Conservation (phyloP, 1,140 invertebrate species). For the Galleria mellonella region DNA sequence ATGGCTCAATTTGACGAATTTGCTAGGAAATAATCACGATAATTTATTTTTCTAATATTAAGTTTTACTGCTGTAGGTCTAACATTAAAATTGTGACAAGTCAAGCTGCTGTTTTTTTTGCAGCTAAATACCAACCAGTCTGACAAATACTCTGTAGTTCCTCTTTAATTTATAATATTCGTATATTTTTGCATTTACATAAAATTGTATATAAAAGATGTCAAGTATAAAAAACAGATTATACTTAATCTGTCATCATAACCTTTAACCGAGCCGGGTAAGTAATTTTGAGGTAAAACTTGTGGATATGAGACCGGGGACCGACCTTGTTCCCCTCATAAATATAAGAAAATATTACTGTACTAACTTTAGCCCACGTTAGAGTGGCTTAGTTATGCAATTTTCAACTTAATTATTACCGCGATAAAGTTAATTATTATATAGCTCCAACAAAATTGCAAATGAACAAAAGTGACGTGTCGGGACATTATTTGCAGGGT, state of each 20-base stretch:
- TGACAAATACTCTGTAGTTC: too few species aligned
- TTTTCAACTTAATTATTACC: neutral
- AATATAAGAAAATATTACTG: constrained; percentile 7
- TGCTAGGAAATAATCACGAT: too few species aligned
- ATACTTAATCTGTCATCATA: constrained; percentile 1
- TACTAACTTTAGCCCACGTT: neutral
- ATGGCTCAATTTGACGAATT: too few species aligned
- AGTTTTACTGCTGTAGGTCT: too few species aligned
- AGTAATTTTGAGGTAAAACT: constrained; percentile 7
- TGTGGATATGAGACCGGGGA: constrained; percentile 5
- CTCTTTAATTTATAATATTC: too few species aligned
- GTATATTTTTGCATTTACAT: too few species aligned
- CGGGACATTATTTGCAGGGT: neutral
- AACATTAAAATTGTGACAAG: too few species aligned
- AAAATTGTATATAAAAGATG: neutral
- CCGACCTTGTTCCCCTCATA: constrained; percentile 3
- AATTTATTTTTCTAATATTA: too few species aligned
- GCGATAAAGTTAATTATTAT: neutral
- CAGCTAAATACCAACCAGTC: too few species aligned
- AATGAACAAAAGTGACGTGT: neutral
- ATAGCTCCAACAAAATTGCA: neutral
- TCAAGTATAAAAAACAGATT: neutral
- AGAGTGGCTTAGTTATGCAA: too few species aligned
- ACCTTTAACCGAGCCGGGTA: constrained; percentile 1
- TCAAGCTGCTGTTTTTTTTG: too few species aligned